Percentiles rank a stretch among this genome's conserved stretches.
These are phyloP conservation scores for Cephus pygmeus DNA, from an alignment of 2,888 invertebrate genomes.

Conservation along the genomic window DNA sequence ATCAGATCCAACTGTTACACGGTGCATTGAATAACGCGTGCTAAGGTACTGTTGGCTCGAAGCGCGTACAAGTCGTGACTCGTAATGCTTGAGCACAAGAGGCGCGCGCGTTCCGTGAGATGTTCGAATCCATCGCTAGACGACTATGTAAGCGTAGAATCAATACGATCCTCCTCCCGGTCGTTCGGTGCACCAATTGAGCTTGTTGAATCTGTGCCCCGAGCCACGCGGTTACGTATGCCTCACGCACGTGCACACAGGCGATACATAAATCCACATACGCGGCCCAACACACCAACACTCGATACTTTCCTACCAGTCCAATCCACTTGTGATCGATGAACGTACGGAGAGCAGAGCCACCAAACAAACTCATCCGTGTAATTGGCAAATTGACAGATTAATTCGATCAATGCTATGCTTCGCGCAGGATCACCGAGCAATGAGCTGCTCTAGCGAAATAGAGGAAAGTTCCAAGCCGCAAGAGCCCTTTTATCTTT, in stretches of 20 bases:
- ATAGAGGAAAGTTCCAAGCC: background rate
- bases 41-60: background rate
- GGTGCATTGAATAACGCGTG: background rate
- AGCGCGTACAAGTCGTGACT: background rate
- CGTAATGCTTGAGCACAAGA: background rate
- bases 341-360: constrained; percentile 39
- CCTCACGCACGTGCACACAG: constrained; percentile 27
- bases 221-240: constrained; percentile 61
- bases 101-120: background rate
- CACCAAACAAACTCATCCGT: constrained; percentile 65
- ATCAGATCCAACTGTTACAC: background rate
- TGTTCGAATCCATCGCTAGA: constrained; percentile 31
- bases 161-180: constrained; percentile 55
- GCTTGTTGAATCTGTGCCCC: constrained; percentile 65
- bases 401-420: constrained; percentile 62
- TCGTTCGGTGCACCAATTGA: constrained; percentile 61
- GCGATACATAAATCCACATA: background rate
- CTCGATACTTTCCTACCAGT: constrained; percentile 22
- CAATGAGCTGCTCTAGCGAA: background rate
- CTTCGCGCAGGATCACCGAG: constrained; percentile 2
- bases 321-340: constrained; percentile 55
- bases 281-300: constrained; percentile 15
- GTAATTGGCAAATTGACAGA: constrained; percentile 65
- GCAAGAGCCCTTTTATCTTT: background rate
- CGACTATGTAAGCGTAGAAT: constrained; percentile 54